A percentile compares a stretch with the other conserved stretches of the same genome.
These are phyloP conservation scores for Zonitis immaculata DNA, from an alignment of 2,888 invertebrate genomes.

Conservation along the genomic window DNA sequence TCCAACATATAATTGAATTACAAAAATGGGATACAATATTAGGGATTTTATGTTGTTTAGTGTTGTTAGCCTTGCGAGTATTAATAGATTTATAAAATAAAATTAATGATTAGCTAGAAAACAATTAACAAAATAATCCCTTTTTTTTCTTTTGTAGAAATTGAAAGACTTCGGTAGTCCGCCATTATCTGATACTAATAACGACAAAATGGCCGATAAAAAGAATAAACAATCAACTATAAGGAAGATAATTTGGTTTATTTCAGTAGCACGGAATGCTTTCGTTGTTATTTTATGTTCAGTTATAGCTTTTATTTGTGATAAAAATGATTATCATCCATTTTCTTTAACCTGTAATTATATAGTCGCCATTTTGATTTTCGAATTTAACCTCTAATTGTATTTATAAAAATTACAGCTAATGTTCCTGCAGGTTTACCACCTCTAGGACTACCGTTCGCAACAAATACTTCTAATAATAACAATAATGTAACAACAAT, in stretches of 20 bases:
- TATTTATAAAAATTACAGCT: conserved; percentile 1
- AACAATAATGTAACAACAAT: conserved; percentile 52
- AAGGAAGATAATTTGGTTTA: conserved; percentile 57
- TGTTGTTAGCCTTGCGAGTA: conserved; percentile 60
- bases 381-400: not conserved
- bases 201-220: conserved; percentile 40
- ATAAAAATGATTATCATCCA: conserved; percentile 50
- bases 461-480: conserved; percentile 40
- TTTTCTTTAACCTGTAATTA: conserved; percentile 58
- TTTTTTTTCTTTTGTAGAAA: conserved; percentile 50
- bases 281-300: conserved; percentile 62
- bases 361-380: not conserved
- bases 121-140: not conserved
- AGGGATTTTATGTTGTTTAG: conserved; percentile 57
- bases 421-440: conserved; percentile 51
- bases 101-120: not conserved
- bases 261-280: conserved; percentile 66
- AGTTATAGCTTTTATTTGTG: conserved; percentile 54
- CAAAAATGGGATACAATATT: conserved; percentile 57
- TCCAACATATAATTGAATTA: conserved; percentile 52
- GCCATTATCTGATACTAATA: conserved; percentile 31
- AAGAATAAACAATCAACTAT: conserved; percentile 42
- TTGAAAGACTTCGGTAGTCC: conserved; percentile 51
- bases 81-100: conserved; percentile 15
- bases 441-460: conserved; percentile 50